Conservation (phyloP, 37 sponge, comb jelly and placozoan species). For the Geodia barretti region DNA sequence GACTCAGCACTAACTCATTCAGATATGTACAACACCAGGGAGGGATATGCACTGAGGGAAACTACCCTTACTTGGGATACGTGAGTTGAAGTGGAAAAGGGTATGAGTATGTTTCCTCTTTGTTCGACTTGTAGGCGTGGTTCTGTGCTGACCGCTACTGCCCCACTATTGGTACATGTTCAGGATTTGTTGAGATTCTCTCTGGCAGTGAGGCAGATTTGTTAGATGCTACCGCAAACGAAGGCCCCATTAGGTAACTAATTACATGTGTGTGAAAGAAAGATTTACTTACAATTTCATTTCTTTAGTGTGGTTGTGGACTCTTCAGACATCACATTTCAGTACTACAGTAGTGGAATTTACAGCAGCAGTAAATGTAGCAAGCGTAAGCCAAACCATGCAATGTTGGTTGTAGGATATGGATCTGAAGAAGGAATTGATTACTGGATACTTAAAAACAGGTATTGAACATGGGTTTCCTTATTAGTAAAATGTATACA, state of each 20-base stretch:
- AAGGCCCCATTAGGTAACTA: constrained; percentile 58
- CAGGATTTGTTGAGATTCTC: constrained; percentile 27
- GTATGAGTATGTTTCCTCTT: too few relatives aligned
- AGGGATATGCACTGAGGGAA: constrained; percentile 52
- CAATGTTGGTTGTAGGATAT: constrained; percentile 75
- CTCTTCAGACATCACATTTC: constrained; percentile 48
- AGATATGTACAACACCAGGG: constrained; percentile 48
- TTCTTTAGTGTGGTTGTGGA: constrained; percentile 61
- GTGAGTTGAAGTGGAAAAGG: too few relatives aligned
- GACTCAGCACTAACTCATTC: constrained; percentile 55
- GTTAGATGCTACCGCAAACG: constrained; percentile 27
- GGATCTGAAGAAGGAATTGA: constrained; percentile 34
- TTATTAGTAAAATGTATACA: neutral
- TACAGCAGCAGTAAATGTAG: constrained; percentile 54
- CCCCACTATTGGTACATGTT: constrained; percentile 2
- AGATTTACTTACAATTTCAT: too few relatives aligned
- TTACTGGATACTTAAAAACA: constrained; percentile 77
- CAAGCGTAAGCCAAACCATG: constrained; percentile 63
- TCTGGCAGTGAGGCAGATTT: constrained; percentile 29
- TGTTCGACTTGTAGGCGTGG: neutral
- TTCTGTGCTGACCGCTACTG: neutral
- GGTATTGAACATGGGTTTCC: neutral
- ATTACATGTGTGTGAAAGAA: too few relatives aligned
- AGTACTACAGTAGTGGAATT: constrained; percentile 70
- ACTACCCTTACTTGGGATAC: constrained; percentile 63